Conservation (phyloP, 2,113 vertebrate genomes). For the Heterotilapia buettikoferi region DNA sequence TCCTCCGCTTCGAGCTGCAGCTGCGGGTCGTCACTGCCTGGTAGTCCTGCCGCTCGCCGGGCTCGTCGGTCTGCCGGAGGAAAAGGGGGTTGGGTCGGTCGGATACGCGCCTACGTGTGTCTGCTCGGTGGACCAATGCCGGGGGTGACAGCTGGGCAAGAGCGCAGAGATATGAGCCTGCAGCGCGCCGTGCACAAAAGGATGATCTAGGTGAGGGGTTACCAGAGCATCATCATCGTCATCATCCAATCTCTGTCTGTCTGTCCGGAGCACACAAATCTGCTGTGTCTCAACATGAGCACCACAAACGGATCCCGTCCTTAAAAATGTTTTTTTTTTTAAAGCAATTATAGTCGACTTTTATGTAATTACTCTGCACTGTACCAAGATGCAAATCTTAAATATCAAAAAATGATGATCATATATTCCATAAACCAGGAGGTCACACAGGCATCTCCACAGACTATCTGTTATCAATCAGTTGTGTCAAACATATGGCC, state of each 20-base stretch:
- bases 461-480: neutral
- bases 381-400: neutral
- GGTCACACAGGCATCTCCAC: neutral
- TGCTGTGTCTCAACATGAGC: neutral
- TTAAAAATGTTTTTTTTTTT: neutral
- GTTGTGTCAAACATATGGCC: neutral
- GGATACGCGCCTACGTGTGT: constrained; percentile 57
- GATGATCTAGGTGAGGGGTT: constrained; percentile 61
- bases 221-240: constrained; percentile 19
- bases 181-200: constrained; percentile 23
- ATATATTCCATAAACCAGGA: neutral
- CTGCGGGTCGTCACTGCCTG: constrained; percentile 2
- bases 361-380: neutral
- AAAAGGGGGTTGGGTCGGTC: constrained; percentile 45
- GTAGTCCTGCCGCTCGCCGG: constrained; percentile 44
- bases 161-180: constrained; percentile 28
- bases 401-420: neutral
- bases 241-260: neutral
- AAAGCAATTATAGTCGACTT: neutral
- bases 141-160: constrained; percentile 59
- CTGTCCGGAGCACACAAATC: neutral
- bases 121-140: constrained; percentile 53
- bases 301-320: neutral
- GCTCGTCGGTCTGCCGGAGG: constrained; percentile 30
- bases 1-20: constrained; percentile 9